These are phyloP conservation scores for Melanostigma gelatinosum DNA, from an alignment of 2,113 vertebrate species.

Conservation along the genomic window DNA sequence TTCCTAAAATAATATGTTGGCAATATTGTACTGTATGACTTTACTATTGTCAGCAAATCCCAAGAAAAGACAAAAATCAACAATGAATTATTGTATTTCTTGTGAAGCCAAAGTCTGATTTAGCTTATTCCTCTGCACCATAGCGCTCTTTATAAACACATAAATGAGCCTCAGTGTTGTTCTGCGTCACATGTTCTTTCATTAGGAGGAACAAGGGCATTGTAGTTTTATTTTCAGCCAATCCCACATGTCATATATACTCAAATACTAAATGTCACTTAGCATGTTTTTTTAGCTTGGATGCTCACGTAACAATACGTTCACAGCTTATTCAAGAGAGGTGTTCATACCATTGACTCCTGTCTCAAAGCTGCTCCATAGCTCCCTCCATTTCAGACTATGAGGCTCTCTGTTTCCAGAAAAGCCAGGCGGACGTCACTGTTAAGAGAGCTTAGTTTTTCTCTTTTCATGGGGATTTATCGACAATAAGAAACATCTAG, in stretches of 20 bases:
- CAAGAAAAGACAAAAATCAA: not conserved
- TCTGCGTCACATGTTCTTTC: not conserved
- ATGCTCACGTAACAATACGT: not conserved
- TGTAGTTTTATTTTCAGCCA: not conserved
- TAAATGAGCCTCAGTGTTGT: not conserved
- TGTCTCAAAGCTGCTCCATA: not conserved
- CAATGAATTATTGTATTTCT: not conserved
- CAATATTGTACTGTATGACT: not conserved
- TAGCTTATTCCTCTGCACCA: not conserved
- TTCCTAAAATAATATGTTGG: not conserved
- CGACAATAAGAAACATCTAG: not conserved
- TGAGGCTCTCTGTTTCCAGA: not conserved
- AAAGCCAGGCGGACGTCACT: not conserved
- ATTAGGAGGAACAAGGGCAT: not conserved
- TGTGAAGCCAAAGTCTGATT: not conserved
- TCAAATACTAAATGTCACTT: not conserved
- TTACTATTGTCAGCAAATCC: not conserved
- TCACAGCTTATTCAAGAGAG: not conserved
- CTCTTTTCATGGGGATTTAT: not conserved
- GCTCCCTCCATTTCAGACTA: not conserved
- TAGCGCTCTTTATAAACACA: not conserved
- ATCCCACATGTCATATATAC: not conserved
- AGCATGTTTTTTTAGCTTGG: not conserved
- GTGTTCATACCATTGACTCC: not conserved
- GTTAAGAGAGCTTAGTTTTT: not conserved